These are phyloP conservation scores for Pachycephus smyrnensis DNA, from an alignment of 2,888 invertebrate genomes.

Conservation along the genomic window DNA sequence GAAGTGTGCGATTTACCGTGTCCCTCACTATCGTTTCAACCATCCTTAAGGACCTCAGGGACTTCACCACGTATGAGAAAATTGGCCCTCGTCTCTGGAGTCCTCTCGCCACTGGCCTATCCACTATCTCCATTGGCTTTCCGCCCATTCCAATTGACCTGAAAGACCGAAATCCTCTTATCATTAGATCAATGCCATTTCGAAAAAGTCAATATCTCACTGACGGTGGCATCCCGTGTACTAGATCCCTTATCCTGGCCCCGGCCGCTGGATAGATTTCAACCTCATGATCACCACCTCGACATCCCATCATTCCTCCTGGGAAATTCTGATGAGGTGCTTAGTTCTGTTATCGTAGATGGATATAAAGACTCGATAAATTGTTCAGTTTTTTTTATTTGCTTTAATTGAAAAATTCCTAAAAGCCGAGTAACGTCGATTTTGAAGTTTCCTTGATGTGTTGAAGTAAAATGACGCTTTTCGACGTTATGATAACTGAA, in stretches of 20 bases:
- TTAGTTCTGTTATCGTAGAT: not conserved
- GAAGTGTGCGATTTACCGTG: slow-evolving; percentile 21
- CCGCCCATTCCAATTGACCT: slow-evolving; percentile 18
- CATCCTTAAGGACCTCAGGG: slow-evolving; percentile 7
- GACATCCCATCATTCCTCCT: not conserved
- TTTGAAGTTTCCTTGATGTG: too few species aligned
- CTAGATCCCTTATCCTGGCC: not conserved
- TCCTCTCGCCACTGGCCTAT: slow-evolving; percentile 13
- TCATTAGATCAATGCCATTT: not conserved
- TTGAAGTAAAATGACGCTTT: too few species aligned
- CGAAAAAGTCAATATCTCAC: not conserved
- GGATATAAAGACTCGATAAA: not conserved
- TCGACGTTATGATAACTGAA: too few species aligned
- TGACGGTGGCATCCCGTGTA: not conserved
- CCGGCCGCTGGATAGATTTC: not conserved
- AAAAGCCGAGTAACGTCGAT: not conserved
- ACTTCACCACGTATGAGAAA: slow-evolving; percentile 15
- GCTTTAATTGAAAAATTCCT: not conserved
- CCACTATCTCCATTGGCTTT: slow-evolving; percentile 10
- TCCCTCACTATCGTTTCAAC: slow-evolving; percentile 3
- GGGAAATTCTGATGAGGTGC: not conserved
- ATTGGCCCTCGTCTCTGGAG: slow-evolving; percentile 18
- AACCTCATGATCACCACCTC: not conserved
- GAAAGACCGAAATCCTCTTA: slow-evolving; percentile 5
- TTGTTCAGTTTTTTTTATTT: not conserved